Evolutionary conservation across 64 coral and sea anemone species (phyloP).

Genomic region (Orbicella faveolata): DNA sequence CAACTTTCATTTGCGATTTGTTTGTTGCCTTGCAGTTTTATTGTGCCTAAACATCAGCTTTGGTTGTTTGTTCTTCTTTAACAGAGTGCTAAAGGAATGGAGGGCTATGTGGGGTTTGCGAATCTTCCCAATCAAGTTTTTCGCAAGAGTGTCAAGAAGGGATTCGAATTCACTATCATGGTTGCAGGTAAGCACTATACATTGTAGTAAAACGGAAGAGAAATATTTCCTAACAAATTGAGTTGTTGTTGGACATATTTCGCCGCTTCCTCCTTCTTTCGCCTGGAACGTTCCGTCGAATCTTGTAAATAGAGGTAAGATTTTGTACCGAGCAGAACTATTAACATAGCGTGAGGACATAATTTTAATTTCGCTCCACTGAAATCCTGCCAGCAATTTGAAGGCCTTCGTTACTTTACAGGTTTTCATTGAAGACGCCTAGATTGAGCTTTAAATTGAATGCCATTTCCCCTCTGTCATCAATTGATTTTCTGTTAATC

Average conservation of each 20-base stretch:
- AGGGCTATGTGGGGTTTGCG: conserved; percentile 97
- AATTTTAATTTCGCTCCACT: not conserved
- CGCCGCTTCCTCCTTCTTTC: not conserved
- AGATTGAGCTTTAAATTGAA: not conserved
- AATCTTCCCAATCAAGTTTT: conserved; percentile 99
- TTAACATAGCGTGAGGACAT: not conserved
- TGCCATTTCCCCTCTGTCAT: conserved; percentile 3
- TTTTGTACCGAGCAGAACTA: not conserved
- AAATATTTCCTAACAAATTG: not conserved
- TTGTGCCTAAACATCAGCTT: not conserved
- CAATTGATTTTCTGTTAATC: conserved; percentile 19
- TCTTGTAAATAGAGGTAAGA: not conserved
- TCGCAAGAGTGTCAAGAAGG: conserved; percentile 99
- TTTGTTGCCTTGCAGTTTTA: not conserved
- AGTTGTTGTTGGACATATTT: not conserved
- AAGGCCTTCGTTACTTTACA: not conserved
- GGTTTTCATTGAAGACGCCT: not conserved
- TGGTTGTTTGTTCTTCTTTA: conserved; percentile 9
- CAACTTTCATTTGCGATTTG: not conserved
- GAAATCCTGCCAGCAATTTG: not conserved
- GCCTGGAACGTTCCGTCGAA: not conserved
- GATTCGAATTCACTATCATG: conserved; percentile 99
- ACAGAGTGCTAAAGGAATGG: conserved; percentile 95
- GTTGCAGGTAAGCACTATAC: conserved; percentile 80
- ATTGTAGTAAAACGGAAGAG: conserved; percentile 35